Base-by-base conservation (phyloP, 2,797 vertebrate genomes). In the Amblyraja radiata region DNA sequence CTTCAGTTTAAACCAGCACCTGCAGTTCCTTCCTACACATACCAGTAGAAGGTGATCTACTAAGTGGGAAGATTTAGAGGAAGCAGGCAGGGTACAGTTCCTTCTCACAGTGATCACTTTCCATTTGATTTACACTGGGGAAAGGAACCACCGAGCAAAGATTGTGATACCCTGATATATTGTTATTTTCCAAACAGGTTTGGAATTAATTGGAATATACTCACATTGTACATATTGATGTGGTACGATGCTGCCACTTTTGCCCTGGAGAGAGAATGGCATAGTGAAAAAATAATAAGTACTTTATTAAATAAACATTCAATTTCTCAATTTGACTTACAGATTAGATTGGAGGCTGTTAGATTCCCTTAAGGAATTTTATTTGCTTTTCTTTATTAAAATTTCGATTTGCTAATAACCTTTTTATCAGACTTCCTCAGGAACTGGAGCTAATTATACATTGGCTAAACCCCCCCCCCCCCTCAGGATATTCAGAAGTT, bases 301-400 rank as follows among this genome's bases (percentile, higher is more conserved):
- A 39, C 90, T 76, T 92, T 92, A 92, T 92, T 92, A 92, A 92
- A 92, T 92, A 92, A 92, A 92, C 90, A 92, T 92, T 92, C 90
- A 92, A 92, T 92, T 92, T 92, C 90, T 92, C 90, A 92, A 92
- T 92, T 92, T 92, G 90, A 92, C 90, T 92, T 73, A 92, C 90
- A 92, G 90, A 92, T 92, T 92, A 92, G 71, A 54, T 92, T 92
- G 28, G 90, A 92, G 90, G 90, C 90, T 92, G 90, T 76, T 76
- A n/a, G 14, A 92, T 92, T 92, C 90, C 90, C 90, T 92, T 14
- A 92, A 92, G 90, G 90, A 76, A 92, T 92, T 92, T 92, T 92
- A 92, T 92, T 92, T 92, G 90, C 90, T 74, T 92, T 92, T 74
- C 90, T 92, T 92, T 92, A 92, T 92, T 92, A 92, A 92, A 92